These are phyloP conservation scores for Phyllostomus discolor DNA, from an alignment of 2,113 vertebrate species.

Conservation along the genomic window DNA sequence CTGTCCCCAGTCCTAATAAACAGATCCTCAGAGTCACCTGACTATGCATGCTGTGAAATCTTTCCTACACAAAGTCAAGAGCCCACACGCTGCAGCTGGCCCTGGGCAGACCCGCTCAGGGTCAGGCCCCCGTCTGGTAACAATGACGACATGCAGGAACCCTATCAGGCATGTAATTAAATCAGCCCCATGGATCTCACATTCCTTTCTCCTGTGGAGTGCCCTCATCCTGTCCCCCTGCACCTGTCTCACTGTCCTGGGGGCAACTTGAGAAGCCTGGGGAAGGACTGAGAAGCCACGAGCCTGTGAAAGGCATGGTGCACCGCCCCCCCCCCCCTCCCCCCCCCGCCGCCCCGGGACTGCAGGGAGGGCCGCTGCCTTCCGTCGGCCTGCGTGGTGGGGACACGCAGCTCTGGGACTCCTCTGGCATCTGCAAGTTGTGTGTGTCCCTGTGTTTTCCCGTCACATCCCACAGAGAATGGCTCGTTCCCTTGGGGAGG, in stretches of 20 bases:
- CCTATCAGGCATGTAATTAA: neutral
- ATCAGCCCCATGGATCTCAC: neutral
- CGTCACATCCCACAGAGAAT: neutral
- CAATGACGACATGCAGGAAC: neutral
- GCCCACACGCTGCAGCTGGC: no score
- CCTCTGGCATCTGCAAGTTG: neutral
- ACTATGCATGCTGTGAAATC: no score
- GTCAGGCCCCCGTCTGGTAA: no score
- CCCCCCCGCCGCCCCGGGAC: neutral
- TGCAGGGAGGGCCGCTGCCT: neutral
- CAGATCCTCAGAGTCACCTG: no score
- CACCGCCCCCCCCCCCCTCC: no score
- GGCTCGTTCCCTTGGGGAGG: no score
- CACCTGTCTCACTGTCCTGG: neutral
- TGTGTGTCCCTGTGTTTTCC: neutral
- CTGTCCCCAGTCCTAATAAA: no score
- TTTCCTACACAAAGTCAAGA: no score
- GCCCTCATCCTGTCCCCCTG: neutral
- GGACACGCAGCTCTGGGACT: neutral
- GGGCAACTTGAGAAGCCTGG: neutral
- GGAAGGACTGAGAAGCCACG: neutral
- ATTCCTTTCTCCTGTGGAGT: neutral
- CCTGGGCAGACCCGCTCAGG: no score
- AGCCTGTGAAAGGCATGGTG: neutral
- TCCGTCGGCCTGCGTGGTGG: neutral